Evolutionary conservation across 2,113 vertebrate genomes (phyloP).

Genomic region (Prochilodus magdalenae): DNA sequence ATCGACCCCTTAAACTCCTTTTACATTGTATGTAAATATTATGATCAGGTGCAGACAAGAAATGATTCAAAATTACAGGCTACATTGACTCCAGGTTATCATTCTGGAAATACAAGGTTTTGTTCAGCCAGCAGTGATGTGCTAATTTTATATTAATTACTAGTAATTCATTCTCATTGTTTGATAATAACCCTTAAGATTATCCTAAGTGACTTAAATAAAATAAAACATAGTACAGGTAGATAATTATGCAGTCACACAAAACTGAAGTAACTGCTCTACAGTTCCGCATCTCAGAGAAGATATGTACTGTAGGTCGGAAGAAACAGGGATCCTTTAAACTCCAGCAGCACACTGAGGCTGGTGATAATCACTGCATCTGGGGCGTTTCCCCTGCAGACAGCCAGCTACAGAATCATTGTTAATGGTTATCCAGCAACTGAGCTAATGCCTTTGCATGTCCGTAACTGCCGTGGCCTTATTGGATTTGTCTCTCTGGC

Average conservation of each 20-base stretch:
- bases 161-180: no score
- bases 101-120: no score
- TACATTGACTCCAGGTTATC: no score
- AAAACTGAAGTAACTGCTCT: background rate
- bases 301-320: background rate
- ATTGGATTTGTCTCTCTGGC: slow-evolving; percentile 51
- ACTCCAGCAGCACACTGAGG: background rate
- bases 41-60: no score
- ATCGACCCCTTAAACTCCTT: no score
- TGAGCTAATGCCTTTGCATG: slow-evolving; percentile 38
- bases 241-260: background rate
- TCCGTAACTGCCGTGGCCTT: slow-evolving; percentile 33
- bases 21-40: no score
- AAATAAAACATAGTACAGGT: background rate
- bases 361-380: slow-evolving; percentile 21
- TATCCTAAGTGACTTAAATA: no score
- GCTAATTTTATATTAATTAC: no score
- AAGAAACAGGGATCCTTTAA: slow-evolving; percentile 5
- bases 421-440: slow-evolving; percentile 37
- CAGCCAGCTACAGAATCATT: slow-evolving; percentile 20
- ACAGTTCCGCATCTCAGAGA: background rate
- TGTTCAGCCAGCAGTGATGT: no score
- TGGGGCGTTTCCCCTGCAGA: slow-evolving; percentile 33
- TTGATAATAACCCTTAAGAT: no score
- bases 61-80: no score